A percentile compares a stretch with the other conserved stretches of the same genome.
Conservation (phyloP, 1,140 invertebrate genomes). For the Macrobrachium nipponense region DNA sequence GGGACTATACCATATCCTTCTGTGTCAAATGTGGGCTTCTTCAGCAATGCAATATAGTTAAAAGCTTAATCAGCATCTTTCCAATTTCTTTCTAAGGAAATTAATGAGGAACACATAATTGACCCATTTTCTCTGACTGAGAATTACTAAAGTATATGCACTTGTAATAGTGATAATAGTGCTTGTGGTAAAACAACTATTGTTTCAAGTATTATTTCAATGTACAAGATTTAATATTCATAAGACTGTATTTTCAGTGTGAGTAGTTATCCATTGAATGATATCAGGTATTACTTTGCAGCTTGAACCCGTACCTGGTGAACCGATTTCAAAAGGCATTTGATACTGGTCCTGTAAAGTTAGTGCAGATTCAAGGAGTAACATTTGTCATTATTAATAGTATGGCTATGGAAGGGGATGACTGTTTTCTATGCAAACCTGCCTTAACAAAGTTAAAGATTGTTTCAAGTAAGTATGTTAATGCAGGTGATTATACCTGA, state of each 20-base stretch:
- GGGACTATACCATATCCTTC: too few relatives aligned
- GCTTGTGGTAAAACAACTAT: too few relatives aligned
- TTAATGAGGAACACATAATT: too few relatives aligned
- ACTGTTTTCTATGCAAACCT: slow-evolving; percentile 85
- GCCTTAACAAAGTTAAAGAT: slow-evolving; percentile 70
- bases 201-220: slow-evolving; percentile 37
- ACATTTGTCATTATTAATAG: slow-evolving; percentile 94
- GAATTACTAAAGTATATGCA: too few relatives aligned
- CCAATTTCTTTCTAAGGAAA: too few relatives aligned
- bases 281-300: slow-evolving; percentile 69
- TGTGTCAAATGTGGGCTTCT: too few relatives aligned
- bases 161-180: too few relatives aligned
- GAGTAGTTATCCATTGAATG: too few relatives aligned
- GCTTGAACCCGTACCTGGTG: slow-evolving; percentile 81
- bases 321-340: slow-evolving; percentile 84
- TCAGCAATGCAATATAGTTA: too few relatives aligned
- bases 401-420: slow-evolving; percentile 96
- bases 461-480: slow-evolving; percentile 70
- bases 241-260: background rate
- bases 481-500: background rate
- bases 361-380: slow-evolving; percentile 80
- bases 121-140: too few relatives aligned
- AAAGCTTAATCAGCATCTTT: too few relatives aligned
- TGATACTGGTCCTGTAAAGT: slow-evolving; percentile 78
- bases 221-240: slow-evolving; percentile 38